These are phyloP conservation scores for Neogale vison DNA, from an alignment of 2,113 vertebrate species.

Conservation along the genomic window DNA sequence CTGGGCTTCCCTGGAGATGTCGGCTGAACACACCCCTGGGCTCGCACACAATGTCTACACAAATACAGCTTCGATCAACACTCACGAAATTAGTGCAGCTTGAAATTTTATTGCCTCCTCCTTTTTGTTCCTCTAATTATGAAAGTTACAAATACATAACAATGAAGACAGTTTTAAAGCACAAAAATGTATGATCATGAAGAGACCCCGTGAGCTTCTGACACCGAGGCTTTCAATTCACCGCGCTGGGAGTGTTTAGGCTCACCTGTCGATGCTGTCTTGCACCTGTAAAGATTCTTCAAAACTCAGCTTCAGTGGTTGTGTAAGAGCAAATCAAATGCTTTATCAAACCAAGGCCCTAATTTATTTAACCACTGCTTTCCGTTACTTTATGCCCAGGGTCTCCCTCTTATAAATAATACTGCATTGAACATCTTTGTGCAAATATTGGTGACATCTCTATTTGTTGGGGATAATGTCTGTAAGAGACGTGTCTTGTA, in stretches of 20 bases:
- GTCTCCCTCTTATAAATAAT: background rate
- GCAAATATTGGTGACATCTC: background rate
- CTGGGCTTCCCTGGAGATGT: fast-evolving
- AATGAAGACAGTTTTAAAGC: background rate
- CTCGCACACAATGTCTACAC: background rate
- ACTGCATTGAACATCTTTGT: background rate
- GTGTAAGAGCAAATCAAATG: background rate
- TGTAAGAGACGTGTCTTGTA: background rate
- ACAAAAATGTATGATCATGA: background rate
- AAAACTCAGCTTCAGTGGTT: background rate
- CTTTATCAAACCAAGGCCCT: background rate
- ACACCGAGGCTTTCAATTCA: background rate
- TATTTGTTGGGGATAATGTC: background rate
- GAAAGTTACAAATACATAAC: background rate
- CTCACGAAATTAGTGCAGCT: background rate
- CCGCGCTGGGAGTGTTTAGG: background rate
- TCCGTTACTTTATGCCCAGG: background rate
- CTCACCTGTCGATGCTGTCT: background rate
- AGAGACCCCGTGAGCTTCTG: background rate
- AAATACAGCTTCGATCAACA: background rate
- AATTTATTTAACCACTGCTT: background rate
- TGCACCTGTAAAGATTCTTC: background rate
- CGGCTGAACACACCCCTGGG: too few relatives aligned
- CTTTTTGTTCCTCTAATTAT: background rate
- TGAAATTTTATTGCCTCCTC: background rate